Evolutionary conservation across 92 coral and sea anemone genomes (phyloP), one percentile per base, ranked within the genome.

Genomic region (Heteractis magnifica): DNA sequence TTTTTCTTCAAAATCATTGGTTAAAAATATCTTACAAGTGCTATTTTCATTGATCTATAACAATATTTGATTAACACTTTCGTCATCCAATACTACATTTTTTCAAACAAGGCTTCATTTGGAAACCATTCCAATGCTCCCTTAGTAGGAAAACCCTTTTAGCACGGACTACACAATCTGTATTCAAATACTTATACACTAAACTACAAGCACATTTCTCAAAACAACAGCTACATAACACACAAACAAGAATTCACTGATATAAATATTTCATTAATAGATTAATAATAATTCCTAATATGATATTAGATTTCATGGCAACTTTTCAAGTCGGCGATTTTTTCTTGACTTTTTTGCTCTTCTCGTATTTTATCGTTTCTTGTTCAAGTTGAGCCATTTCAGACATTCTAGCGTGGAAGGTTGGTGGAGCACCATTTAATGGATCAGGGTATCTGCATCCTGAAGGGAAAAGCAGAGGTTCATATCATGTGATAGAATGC

Each of bases 371-470:
- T 64, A 95, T 91, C 49, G 98, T 95, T 41, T 95, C 98, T 56
- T 94, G 82, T 85, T 95, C 98, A 53, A 94, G 86, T 65, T 94
- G 98, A 0, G 98, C 95, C 88, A 95, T 94, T 86, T 96, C 99
- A 23, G 98, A 70, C 82, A 96, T 92, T 86, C 99, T 79, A 51
- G 92, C 94, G 50, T 94, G 99, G 81, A 96, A 90, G 18, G 91
- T 85, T 77, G 99, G 94, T 34, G 94, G 87, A 4, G 96, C 98
- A 4, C 94, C 98, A 49, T 78, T 41, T 93, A 96, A 75, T 7
- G 98, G 98, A 59, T 96, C 98, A 20, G 88, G 88, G 77, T 96
- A 96, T 73, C 90, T 94, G 78, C 90, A 90, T 26, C 90, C 98
- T 95, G 44, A 34, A 34, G 44, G 76, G 76, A 34, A 20, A 26